Base-by-base conservation (phyloP, 2,888 invertebrate species). In the Hylaea fasciaria region DNA sequence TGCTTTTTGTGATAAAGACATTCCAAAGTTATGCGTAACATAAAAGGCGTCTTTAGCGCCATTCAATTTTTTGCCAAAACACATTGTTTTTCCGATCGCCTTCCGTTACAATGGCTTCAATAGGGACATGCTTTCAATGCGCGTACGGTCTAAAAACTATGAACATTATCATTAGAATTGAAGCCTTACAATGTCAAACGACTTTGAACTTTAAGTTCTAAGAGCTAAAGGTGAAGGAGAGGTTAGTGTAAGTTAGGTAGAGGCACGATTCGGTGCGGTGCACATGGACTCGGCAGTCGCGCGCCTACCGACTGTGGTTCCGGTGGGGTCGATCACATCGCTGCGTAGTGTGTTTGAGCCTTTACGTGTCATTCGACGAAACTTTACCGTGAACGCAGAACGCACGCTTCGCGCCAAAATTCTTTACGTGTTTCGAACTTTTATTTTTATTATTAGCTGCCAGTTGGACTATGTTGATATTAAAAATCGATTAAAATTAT, bases 261-360 rank as follows among this genome's bases (percentile, higher is more conserved):
- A 76, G 78, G 77, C 75, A 80, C 85, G 91, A 90, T 86, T 88
- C 91, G 91, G 91, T 89, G 87, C 82, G 78, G 80, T 91, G 91
- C 89, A 91, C 91, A 90, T 81, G 84, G 80, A 83, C 80, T 84
- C 86, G 89, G 78, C 86, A 90, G 90, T 88, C 89, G 86, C 84
- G 83, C 84, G 86, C 78, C 86, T 86, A 90, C 86, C 86, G 87
- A 92, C 80, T 92, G 92, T 92, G 89, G 89, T 92, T 93, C 93
- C 93, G 92, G 93, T 92, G 84, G 92, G 92, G 92, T 91, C 91
- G 91, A 89, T 91, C 90, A 91, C 90, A 62, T 51, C 56, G 53
- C 85, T 85, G 71, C 67, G 76, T 68, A 35, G 86, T 86, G 86
- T 85, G 79, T 79, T 76, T 85, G 74, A 73, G 73, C 82, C 88